Evolutionary conservation across 2,113 vertebrate species (phyloP).

Genomic region (Atlantisia rogersi): DNA sequence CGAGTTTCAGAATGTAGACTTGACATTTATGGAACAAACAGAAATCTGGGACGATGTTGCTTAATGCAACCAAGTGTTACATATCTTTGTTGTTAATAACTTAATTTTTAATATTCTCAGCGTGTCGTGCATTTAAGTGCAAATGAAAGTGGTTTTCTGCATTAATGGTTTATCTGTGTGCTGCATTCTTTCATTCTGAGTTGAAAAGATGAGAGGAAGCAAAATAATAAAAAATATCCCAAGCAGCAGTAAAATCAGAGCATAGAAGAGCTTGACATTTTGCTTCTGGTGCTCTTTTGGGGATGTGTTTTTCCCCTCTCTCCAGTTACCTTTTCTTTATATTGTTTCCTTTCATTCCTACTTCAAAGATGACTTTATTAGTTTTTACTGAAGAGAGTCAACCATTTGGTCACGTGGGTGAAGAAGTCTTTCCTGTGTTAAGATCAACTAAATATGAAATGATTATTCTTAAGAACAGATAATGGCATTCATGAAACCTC

Average conservation of each 20-base stretch:
- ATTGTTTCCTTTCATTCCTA: background rate
- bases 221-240: background rate
- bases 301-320: background rate
- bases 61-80: conserved; percentile 48
- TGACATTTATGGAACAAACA: conserved; percentile 63
- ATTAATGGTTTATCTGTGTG: conserved; percentile 52
- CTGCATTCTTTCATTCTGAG: background rate
- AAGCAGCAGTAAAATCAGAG: background rate
- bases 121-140: conserved; percentile 7
- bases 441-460: background rate
- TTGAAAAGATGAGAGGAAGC: background rate
- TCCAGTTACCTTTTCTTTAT: background rate
- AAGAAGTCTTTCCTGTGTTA: background rate
- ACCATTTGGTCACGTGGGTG: background rate
- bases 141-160: conserved; percentile 39
- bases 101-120: conserved; percentile 58
- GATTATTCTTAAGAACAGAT: background rate
- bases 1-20: conserved; percentile 33
- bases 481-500: background rate
- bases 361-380: background rate
- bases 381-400: background rate
- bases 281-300: background rate
- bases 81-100: conserved; percentile 56
- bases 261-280: background rate
- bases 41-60: conserved; percentile 35